Percentiles rank a stretch among this genome's conserved stretches.
Conservation (phyloP, 2,888 invertebrate genomes). For the Sialis fuliginosa region DNA sequence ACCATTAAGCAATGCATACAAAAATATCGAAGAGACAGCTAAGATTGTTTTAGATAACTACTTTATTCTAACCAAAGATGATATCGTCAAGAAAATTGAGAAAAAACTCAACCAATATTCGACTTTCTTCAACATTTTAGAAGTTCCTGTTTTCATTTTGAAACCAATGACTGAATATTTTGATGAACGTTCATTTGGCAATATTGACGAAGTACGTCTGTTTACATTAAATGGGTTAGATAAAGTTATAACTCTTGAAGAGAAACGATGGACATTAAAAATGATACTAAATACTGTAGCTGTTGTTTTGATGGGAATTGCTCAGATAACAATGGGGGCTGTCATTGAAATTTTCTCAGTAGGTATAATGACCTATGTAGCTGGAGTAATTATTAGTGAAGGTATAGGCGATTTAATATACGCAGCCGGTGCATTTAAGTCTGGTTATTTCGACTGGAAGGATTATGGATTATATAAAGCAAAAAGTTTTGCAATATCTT, state of each 20-base stretch:
- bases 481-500: conserved; percentile 8
- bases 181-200: conserved; percentile 5
- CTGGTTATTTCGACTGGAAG: conserved; percentile 12
- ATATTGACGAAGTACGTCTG: conserved; percentile 10
- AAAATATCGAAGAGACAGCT: background rate
- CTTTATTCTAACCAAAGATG: conserved; percentile 1
- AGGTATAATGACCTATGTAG: conserved; percentile 11
- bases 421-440: conserved; percentile 8
- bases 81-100: conserved; percentile 6
- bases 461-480: conserved; percentile 10
- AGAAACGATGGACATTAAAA: conserved; percentile 11
- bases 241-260: conserved; percentile 10
- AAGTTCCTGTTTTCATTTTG: conserved; percentile 6
- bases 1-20: conserved; percentile 1
- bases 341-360: conserved; percentile 8
- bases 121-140: conserved; percentile 6
- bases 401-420: conserved; percentile 14
- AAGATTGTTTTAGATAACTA: conserved; percentile 1
- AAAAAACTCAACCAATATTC: background rate
- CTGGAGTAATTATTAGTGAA: conserved; percentile 11
- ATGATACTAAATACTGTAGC: conserved; percentile 8
- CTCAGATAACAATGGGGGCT: conserved; percentile 12
- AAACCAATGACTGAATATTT: conserved; percentile 7
- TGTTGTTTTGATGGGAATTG: conserved; percentile 10
- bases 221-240: conserved; percentile 13